Base-by-base conservation (phyloP, 2,113 vertebrate species). In the Gulo gulo region DNA sequence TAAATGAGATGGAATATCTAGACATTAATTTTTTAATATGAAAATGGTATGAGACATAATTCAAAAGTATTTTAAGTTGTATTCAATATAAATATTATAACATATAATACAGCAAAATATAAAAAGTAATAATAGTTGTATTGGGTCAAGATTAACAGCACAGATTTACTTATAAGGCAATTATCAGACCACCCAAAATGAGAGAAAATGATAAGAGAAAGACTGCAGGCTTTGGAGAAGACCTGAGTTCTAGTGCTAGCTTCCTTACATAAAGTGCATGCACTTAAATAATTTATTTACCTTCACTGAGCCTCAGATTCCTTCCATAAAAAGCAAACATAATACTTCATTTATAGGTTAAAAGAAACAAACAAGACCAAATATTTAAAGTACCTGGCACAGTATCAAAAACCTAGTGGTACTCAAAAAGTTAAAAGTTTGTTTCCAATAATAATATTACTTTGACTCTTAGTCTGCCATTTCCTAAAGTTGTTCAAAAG, bases 61-160 rank as follows among this genome's bases (percentile, higher is more conserved):
- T 96, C 57, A 94, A 95, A 97, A 95, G 26, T 84, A 95, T 83
- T 90, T 80, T 84, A 97, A 92, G 18, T 29, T 87, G 73, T 57
- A 95, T 1, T 50, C 39, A 95, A 76, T 76, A 89, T 26, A 95
- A 94, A 71, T 84, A 91, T 31, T 89, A 88, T 1, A 80, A 88
- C 12, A 94, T 42, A 93, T 2, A 93, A 57, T 50, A 69, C 76
- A 18, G 9, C 4, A 96, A 98, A 88, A 89, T 88, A 73, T 39
- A 65, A 97, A 88, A 93, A 82, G 12, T 42, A 79, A 10, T 61
- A 84, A 89, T 31, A 95, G 6, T 50, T 69, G 18, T 69, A 93
- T 82, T 84, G 78, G 18, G 21, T 73, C 20, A 95, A 88, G 39
- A 93, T 63, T 67, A 65, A 96, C 4, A 84, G 57, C 11, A 93